A percentile compares a stretch with the other conserved stretches of the same genome.
phyloP scores from a whole-genome alignment of 2,113 vertebrate species.

The Ctenodactylus gundi region DNA sequence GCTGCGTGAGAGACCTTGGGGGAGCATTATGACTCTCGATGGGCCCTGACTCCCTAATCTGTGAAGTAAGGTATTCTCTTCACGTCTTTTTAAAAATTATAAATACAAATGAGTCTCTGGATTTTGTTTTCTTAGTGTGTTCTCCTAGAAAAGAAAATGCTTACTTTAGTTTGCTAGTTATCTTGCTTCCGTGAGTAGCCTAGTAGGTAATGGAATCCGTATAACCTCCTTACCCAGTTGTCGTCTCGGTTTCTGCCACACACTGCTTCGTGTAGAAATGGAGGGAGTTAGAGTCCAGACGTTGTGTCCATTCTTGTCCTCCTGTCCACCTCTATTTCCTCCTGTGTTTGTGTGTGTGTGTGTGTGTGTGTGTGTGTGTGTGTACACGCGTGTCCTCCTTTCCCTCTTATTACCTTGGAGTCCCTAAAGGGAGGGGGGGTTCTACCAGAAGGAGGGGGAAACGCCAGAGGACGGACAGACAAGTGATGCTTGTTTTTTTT shows the following conservation, averaged over 20 bases:
- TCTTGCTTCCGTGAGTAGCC: constrained; percentile 58
- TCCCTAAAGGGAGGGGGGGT: constrained; percentile 64
- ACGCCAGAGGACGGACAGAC: constrained; percentile 85
- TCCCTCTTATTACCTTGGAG: constrained; percentile 83
- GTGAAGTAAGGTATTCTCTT: background rate
- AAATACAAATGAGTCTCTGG: constrained; percentile 18
- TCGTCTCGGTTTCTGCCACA: constrained; percentile 59
- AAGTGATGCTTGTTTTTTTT: constrained; percentile 90
- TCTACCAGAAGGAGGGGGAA: constrained; percentile 72
- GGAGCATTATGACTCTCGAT: background rate
- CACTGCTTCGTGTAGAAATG: constrained; percentile 83
- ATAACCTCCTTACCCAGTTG: background rate
- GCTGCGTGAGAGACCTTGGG: background rate
- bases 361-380: background rate
- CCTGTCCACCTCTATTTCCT: background rate
- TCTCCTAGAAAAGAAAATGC: constrained; percentile 4
- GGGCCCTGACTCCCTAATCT: constrained; percentile 1
- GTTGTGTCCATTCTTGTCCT: constrained; percentile 60
- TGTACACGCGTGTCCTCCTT: background rate
- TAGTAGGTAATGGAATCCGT: background rate
- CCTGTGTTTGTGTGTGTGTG: background rate
- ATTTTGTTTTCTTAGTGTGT: constrained; percentile 3
- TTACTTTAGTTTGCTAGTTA: background rate
- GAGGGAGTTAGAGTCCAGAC: constrained; percentile 81
- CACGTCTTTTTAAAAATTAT: background rate